These are phyloP conservation scores for Drosophila niveifrons DNA, from an alignment of 2,888 invertebrate genomes.

Conservation along the genomic window DNA sequence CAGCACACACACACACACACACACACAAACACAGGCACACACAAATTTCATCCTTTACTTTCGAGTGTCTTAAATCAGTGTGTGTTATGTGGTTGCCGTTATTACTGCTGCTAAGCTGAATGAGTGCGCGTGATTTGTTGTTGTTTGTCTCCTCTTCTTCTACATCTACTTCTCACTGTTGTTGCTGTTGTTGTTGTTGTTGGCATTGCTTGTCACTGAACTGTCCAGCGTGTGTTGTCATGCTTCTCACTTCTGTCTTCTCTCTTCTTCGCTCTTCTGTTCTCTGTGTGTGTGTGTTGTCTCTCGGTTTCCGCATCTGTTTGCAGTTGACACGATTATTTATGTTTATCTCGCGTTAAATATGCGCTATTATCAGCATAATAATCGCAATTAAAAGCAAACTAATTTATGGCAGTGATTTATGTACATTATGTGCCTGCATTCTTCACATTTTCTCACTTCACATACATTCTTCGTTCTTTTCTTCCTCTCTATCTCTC, in stretches of 20 bases:
- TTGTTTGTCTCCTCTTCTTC: conserved; percentile 15
- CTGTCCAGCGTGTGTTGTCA: conserved; percentile 37
- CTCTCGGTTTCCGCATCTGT: conserved; percentile 68
- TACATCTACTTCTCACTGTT: background rate
- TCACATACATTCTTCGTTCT: background rate
- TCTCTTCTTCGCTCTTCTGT: background rate
- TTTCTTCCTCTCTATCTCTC: background rate
- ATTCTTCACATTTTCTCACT: conserved; percentile 12
- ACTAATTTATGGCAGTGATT: conserved; percentile 84
- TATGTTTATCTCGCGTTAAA: conserved; percentile 84
- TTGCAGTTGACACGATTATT: conserved; percentile 83
- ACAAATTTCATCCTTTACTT: conserved; percentile 50
- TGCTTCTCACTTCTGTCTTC: conserved; percentile 8
- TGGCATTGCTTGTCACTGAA: conserved; percentile 21
- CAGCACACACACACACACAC: conserved; percentile 8
- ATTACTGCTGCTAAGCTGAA: conserved; percentile 46
- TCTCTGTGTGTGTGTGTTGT: no score
- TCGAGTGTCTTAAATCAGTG: conserved; percentile 18
- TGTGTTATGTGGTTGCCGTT: conserved; percentile 13
- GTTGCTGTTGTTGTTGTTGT: conserved; percentile 24
- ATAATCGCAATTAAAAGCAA: conserved; percentile 84
- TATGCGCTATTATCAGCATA: conserved; percentile 83
- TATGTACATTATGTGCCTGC: conserved; percentile 53
- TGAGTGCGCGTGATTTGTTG: conserved; percentile 66
- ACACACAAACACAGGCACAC: conserved; percentile 42